Conservation (phyloP, 2,888 invertebrate genomes). For the Nineta flava region DNA sequence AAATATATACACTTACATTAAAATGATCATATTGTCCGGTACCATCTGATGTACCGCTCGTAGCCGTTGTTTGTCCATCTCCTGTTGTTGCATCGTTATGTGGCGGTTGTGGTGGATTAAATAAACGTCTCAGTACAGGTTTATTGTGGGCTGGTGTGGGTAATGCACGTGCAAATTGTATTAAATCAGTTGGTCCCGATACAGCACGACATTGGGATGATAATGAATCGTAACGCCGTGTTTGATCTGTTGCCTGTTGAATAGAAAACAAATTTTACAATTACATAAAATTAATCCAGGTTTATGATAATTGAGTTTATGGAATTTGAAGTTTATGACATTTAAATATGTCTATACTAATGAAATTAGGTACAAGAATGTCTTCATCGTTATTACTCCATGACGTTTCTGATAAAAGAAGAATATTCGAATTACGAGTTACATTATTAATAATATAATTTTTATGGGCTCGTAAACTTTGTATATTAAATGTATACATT, state of each 20-base stretch:
- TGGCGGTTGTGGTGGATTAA: slow-evolving; percentile 53
- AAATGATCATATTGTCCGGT: slow-evolving; percentile 27
- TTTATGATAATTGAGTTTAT: not conserved
- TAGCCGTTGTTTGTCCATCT: slow-evolving; percentile 18
- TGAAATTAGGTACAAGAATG: no score
- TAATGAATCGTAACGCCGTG: slow-evolving; percentile 67
- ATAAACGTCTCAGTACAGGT: slow-evolving; percentile 31
- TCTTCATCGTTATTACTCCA: no score
- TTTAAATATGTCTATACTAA: not conserved
- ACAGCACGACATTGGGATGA: slow-evolving; percentile 63
- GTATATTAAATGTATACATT: no score
- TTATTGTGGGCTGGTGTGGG: slow-evolving; percentile 34
- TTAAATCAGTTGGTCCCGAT: slow-evolving; percentile 54
- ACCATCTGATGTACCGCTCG: slow-evolving; percentile 19
- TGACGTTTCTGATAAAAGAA: no score
- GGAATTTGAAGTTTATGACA: not conserved
- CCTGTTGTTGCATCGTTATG: slow-evolving; percentile 30
- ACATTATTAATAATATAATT: no score
- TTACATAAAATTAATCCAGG: not conserved
- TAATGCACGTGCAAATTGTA: slow-evolving; percentile 58
- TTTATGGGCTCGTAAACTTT: no score
- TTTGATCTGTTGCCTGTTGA: slow-evolving; percentile 61
- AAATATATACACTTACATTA: slow-evolving; percentile 27
- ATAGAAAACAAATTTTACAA: slow-evolving; percentile 3
- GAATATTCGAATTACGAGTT: no score